phyloP scores from a whole-genome alignment of 2,888 invertebrate species.

The Chaitophorus viminalis region DNA sequence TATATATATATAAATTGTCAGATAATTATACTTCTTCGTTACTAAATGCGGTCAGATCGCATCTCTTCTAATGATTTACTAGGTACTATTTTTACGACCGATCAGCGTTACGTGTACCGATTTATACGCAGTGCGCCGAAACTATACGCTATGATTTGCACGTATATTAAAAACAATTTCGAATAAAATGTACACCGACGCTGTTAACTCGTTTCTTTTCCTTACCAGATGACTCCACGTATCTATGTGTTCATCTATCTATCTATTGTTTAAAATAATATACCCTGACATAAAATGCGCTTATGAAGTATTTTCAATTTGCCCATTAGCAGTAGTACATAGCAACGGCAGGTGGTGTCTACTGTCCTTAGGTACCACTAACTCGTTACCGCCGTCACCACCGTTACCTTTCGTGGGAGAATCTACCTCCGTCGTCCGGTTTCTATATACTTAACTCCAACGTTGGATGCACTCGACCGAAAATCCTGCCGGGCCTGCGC shows the following conservation, averaged over 20 bases:
- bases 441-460: slow-evolving; percentile 6
- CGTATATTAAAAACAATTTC: not conserved
- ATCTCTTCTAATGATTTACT: not conserved
- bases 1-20: not conserved
- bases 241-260: not conserved
- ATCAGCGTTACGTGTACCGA: not conserved
- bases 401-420: slow-evolving; percentile 51
- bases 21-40: slow-evolving; percentile 3
- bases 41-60: slow-evolving; percentile 6
- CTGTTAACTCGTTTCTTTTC: not conserved
- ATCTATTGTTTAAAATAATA: slow-evolving; percentile 8
- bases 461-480: slow-evolving; percentile 57
- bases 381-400: slow-evolving; percentile 25
- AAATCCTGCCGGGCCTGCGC: slow-evolving; percentile 42
- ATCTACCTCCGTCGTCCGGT: slow-evolving; percentile 43
- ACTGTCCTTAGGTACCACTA: not conserved
- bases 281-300: not conserved
- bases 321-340: not conserved
- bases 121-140: not conserved
- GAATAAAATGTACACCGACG: not conserved
- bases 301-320: not conserved
- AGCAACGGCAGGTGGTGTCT: slow-evolving; percentile 34
- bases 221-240: not conserved
- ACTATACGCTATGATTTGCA: not conserved
- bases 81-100: not conserved